A percentile compares a stretch with the other conserved stretches of the same genome.
These are phyloP conservation scores for Cottus gobio DNA, from an alignment of 2,113 vertebrate species.

Conservation along the genomic window DNA sequence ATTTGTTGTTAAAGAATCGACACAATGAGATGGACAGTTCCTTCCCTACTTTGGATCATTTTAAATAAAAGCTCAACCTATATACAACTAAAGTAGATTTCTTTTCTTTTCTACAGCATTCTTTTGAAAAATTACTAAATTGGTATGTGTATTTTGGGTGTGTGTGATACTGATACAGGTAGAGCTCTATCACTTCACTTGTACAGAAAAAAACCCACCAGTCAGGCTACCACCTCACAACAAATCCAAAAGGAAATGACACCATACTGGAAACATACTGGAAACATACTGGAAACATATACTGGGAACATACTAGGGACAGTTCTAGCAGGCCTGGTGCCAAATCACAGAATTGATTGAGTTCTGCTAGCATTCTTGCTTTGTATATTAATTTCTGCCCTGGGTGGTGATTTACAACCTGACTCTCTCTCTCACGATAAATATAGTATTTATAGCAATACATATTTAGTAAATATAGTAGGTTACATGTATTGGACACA, in stretches of 20 bases:
- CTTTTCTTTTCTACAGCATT: no score
- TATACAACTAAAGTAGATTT: no score
- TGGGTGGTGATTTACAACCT: not conserved
- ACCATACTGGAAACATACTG: not conserved
- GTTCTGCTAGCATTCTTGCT: not conserved
- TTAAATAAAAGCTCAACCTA: not conserved
- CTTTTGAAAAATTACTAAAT: no score
- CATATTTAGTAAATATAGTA: no score
- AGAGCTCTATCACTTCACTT: no score
- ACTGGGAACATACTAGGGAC: no score
- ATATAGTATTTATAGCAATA: not conserved
- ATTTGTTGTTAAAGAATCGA: not conserved
- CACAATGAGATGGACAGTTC: not conserved
- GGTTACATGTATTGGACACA: not conserved
- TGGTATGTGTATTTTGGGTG: not conserved
- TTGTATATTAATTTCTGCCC: not conserved
- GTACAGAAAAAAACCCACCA: not conserved
- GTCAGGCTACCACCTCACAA: not conserved
- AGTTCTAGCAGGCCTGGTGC: not conserved
- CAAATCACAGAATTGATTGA: not conserved
- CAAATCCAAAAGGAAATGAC: conserved; percentile 3
- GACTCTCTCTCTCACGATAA: not conserved
- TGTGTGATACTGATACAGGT: not conserved
- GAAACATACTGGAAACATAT: no score
- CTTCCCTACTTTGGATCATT: not conserved